Percentiles rank a stretch among this genome's conserved stretches.
Conservation (phyloP, 2,113 vertebrate genomes). For the Engystomops pustulosus region DNA sequence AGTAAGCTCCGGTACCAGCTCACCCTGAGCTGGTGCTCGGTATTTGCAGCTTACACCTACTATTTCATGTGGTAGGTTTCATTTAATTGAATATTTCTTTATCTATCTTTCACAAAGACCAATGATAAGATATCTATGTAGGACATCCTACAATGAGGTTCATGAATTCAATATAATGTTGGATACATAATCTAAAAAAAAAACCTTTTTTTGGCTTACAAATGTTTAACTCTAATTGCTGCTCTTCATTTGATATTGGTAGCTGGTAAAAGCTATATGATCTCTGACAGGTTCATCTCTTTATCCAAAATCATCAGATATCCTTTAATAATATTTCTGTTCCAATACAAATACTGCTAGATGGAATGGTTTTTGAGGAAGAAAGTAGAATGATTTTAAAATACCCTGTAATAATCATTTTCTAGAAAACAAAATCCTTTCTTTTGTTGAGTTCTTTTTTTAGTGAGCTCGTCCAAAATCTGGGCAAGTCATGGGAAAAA, state of each 20-base stretch:
- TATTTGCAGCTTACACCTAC: too few species aligned
- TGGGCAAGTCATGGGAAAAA: slow-evolving; percentile 32
- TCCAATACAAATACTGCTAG: slow-evolving; percentile 7
- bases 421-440: not conserved
- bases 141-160: too few species aligned
- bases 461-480: slow-evolving; percentile 29
- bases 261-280: not conserved
- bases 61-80: too few species aligned
- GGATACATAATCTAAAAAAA: too few species aligned
- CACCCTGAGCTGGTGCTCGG: too few species aligned
- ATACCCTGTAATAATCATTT: slow-evolving; percentile 39
- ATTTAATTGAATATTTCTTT: too few species aligned
- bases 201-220: too few species aligned
- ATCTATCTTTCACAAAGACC: too few species aligned
- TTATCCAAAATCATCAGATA: not conserved
- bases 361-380: not conserved
- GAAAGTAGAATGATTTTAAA: not conserved
- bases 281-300: not conserved
- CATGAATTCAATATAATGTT: too few species aligned
- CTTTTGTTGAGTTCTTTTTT: slow-evolving; percentile 22
- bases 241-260: not conserved
- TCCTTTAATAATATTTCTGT: not conserved
- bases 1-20: too few species aligned
- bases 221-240: too few species aligned
- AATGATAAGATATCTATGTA: too few species aligned